Base-by-base conservation (phyloP, 2,797 vertebrate species). In the Eulemur rubriventer region DNA sequence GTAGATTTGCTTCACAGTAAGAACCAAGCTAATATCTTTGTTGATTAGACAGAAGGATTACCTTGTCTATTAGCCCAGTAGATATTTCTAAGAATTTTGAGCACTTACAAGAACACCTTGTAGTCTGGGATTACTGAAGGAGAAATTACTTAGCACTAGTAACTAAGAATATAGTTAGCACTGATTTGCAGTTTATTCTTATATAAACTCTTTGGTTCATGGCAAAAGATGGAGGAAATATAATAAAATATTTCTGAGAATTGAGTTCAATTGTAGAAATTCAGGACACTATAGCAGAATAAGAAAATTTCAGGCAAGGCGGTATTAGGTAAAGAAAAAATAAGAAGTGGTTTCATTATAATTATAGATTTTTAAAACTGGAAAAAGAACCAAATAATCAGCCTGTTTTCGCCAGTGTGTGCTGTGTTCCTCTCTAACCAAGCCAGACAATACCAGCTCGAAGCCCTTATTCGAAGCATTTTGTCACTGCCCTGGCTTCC, bases 1-100 rank as follows among this genome's bases (percentile, higher is more conserved):
- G n/a, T 70, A 30, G 50, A 59, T 92, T 65, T 97, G 13, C n/a
- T 90, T 75, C 43, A 86, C 1, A 85, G 8, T 10, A 76, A 35
- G 33, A 87, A 61, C 38, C 26, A 78, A 46, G 1, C 9, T 65
- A 41, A 12, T 46, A 67, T 63, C 61, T 85, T 57, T 61, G 6
- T 35, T 84, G 22, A 76, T 46, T 88, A 81, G n/a, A 59, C 22
- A n/a, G 28, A 93, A 85, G 41, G 16, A 3, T 82, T 59, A 50
- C 59, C 35, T 81, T 73, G 38, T 8, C 9, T 87, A 26, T 85
- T 81, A 85, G 26, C 41, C 18, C 33, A 65, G 17, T 48, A 75
- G 33, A 26, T 70, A 81, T 35, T 89, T 89, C 73, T 76, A 93
- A 81, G 48, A 81, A 76, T 93, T 80, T 46, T 95, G 52, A 76